phyloP scores from a whole-genome alignment of 2,888 invertebrate genomes.

The Oscheius sp. region DNA sequence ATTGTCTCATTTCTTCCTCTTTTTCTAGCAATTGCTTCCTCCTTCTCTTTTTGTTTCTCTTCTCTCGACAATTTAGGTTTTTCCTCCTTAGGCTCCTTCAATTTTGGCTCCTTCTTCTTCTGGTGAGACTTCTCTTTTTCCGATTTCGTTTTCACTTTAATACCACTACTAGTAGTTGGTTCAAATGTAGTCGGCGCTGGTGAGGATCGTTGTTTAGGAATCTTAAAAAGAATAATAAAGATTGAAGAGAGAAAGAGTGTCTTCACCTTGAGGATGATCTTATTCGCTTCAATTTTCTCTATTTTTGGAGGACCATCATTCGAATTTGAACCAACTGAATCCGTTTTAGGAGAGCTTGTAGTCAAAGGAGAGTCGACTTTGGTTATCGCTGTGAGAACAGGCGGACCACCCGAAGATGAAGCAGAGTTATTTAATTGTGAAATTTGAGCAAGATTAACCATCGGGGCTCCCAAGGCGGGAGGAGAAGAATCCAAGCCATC shows the following conservation, averaged over 20 bases:
- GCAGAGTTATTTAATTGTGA: no score
- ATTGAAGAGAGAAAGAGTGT: background rate
- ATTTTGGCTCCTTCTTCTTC: conserved; percentile 21
- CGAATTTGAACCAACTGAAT: background rate
- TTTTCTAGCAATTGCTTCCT: conserved; percentile 19
- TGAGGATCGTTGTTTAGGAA: conserved; percentile 23
- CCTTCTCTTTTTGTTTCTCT: conserved; percentile 15
- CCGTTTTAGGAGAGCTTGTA: conserved; percentile 1
- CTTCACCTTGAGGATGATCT: conserved; percentile 9
- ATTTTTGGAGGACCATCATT: background rate
- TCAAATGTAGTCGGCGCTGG: conserved; percentile 15
- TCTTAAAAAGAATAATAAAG: conserved; percentile 28
- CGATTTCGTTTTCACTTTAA: background rate
- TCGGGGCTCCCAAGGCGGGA: background rate
- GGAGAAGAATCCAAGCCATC: conserved; percentile 29
- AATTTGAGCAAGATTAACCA: background rate
- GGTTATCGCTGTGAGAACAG: background rate
- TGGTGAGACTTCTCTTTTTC: conserved; percentile 10
- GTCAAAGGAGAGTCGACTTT: background rate
- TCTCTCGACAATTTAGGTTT: background rate
- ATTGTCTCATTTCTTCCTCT: conserved; percentile 17
- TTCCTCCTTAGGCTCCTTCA: conserved; percentile 4
- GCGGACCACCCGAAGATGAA: background rate
- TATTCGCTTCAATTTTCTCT: conserved; percentile 3
- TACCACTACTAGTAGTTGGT: background rate